A percentile compares a stretch with the other conserved stretches of the same genome.
phyloP scores from a whole-genome alignment of 2,113 vertebrate species.

The Hypocryptadius cinnamomeus region DNA sequence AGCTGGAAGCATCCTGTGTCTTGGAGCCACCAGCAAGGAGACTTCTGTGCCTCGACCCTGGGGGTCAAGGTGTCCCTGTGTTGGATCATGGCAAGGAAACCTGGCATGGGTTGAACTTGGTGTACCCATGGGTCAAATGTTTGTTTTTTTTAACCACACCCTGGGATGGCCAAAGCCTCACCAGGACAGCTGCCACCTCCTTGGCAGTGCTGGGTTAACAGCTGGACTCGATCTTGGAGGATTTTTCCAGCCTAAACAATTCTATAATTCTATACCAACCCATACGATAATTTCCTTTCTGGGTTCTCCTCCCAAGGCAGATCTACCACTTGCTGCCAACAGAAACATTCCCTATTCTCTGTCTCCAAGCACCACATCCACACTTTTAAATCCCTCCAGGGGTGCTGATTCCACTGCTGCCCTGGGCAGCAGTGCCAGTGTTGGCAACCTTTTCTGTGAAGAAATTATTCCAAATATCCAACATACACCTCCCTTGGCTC shows the following conservation, averaged over 20 bases:
- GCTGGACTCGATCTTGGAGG: fast-evolving
- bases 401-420: not conserved
- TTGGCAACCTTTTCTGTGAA: not conserved
- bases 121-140: not conserved
- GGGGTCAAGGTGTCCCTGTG: fast-evolving
- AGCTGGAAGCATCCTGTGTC: not conserved
- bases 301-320: not conserved
- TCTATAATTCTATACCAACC: not conserved
- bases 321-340: fast-evolving
- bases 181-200: not conserved
- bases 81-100: not conserved
- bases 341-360: not conserved
- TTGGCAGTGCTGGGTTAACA: not conserved
- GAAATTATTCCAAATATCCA: not conserved
- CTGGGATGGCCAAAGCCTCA: not conserved
- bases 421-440: not conserved
- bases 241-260: not conserved
- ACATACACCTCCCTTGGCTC: not conserved
- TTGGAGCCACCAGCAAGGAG: not conserved
- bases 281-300: not conserved
- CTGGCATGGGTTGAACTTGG: not conserved
- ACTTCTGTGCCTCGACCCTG: not conserved
- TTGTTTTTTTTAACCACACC: not conserved
- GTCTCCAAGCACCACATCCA: not conserved
- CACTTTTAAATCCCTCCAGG: not conserved